Percentiles rank a stretch among this genome's conserved stretches.
These are phyloP conservation scores for Temnothorax curvispinosus DNA, from an alignment of 1,140 invertebrate species.

Conservation along the genomic window DNA sequence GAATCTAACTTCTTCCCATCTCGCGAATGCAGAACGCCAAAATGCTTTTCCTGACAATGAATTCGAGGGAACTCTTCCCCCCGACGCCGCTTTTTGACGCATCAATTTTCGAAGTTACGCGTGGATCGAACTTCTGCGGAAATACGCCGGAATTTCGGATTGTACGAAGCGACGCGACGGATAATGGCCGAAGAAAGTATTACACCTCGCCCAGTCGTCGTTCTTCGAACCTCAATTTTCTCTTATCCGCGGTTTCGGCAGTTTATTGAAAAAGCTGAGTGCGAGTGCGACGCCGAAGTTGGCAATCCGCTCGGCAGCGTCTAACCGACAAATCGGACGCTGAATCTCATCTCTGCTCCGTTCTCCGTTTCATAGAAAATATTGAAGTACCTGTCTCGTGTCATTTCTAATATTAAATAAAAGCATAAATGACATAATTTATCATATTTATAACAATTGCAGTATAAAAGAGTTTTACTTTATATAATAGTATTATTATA, in stretches of 20 bases:
- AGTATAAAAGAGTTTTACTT: neutral
- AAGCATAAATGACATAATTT: neutral
- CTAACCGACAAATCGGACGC: slow-evolving; percentile 68
- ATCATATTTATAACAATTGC: neutral
- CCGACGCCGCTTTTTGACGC: slow-evolving; percentile 29
- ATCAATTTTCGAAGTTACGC: slow-evolving; percentile 56
- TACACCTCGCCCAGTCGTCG: slow-evolving; percentile 53
- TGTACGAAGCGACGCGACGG: slow-evolving; percentile 26
- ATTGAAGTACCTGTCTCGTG: neutral
- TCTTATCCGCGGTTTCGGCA: slow-evolving; percentile 63
- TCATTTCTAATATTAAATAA: slow-evolving; percentile 39
- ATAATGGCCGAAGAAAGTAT: slow-evolving; percentile 64
- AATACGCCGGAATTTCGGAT: slow-evolving; percentile 57
- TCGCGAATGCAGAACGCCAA: neutral
- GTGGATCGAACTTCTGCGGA: slow-evolving; percentile 45
- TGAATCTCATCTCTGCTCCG: slow-evolving; percentile 68
- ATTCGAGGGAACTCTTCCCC: slow-evolving; percentile 9
- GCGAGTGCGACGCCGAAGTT: slow-evolving; percentile 69
- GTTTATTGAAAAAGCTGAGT: slow-evolving; percentile 74
- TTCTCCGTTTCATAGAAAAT: slow-evolving; percentile 60
- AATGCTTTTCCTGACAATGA: slow-evolving; percentile 43
- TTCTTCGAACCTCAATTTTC: slow-evolving; percentile 65
- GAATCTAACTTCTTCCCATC: slow-evolving; percentile 2
- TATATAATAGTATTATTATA: neutral
- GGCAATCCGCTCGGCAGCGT: slow-evolving; percentile 68